Base-by-base conservation (phyloP, 2,888 invertebrate genomes). In the Callosobruchus maculatus region DNA sequence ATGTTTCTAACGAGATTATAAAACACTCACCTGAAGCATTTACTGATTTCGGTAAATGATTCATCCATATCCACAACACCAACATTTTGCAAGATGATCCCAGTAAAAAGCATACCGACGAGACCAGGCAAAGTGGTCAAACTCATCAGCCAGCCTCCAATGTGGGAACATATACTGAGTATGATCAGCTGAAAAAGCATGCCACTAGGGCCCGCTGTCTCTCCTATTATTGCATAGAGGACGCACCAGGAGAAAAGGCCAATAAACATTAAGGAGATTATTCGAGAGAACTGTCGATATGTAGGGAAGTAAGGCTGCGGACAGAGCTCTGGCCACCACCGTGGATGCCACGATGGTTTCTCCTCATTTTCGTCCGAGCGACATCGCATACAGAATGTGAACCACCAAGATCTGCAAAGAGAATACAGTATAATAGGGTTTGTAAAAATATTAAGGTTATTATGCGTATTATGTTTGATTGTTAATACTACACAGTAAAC, bases 61-160 rank as follows among this genome's bases (percentile, higher is more conserved):
- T 90, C 90, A 80, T 93, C 92, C 31, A 87, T 83, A 84, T 92
- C 87, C 72, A 95, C 92, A 82, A 94, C 90, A 67, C 93, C 93
- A 66, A 93, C 86, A 84, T 96, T 95, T 87, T 93, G 91, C 80
- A 92, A 90, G 68, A 95, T 81, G 72, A 96, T 91, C 79, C 96
- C 96, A 70, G 94, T 93, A 79, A 95, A 86, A 22, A 97, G 90
- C 95, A 96, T 96, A 71, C 96, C 96, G 80, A 96, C 93, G n/a
- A 96, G 90, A 0, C 94, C 92, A 0, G 96, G 96, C 74, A 96
- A 88, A 7, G 94, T 94, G 22, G 95, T 92, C 77, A 95, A 87
- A 77, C 93, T 91, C 86, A 95, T 90, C 21, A 95, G 83, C 91
- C 93, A 95, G 72, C 96, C 96, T 20, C 94, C 95, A 81, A 95